Evolutionary conservation across 2,113 vertebrate genomes (phyloP), one percentile per base, ranked within the genome.

Genomic region (Platysteira castanea): DNA sequence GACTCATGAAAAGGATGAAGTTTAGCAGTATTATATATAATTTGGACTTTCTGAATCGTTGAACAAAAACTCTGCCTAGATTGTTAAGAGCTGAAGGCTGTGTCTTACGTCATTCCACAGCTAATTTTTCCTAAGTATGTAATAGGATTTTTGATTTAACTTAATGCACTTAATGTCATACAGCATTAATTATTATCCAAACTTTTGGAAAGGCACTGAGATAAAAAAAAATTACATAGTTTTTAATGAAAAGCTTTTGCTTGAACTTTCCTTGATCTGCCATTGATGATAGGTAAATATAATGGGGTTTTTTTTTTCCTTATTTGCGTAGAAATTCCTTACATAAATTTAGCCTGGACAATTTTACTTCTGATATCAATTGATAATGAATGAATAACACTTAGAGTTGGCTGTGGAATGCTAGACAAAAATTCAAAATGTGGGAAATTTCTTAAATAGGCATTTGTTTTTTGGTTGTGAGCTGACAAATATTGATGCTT

Each of bases 121-220:
- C 61, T 87, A 96, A 95, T 95, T 95, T 98, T 97, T 90, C 64
- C n/a, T 83, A 75, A 79, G 52, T 89, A 90, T 77, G 80, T 71
- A 96, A 89, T 95, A 95, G 93, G 91, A 96, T 96, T 84, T 87
- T 76, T 10, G 18, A 73, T 54, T 91, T 94, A 94, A 81, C 65
- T 28, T 28, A 77, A 59, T 69, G 60, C 1, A 78, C 80, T 95
- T 94, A 93, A 78, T 91, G 87, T 91, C 89, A 90, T 37, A 75
- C 63, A 74, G 60, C 90, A 89, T 97, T 94, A 97, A 90, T 92
- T 91, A 73, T 91, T 68, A 97, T 74, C 68, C 80, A n/a, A 69
- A 42, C 47, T 94, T 96, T 61, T 87, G n/a, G 44, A 94, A 78
- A 96, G 30, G 30, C 44, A 27, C 16, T 54, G 68, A 21, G 37